Percentiles rank a stretch among this genome's conserved stretches.
phyloP scores from a whole-genome alignment of 2,113 vertebrate genomes.

The Delphinapterus leucas region DNA sequence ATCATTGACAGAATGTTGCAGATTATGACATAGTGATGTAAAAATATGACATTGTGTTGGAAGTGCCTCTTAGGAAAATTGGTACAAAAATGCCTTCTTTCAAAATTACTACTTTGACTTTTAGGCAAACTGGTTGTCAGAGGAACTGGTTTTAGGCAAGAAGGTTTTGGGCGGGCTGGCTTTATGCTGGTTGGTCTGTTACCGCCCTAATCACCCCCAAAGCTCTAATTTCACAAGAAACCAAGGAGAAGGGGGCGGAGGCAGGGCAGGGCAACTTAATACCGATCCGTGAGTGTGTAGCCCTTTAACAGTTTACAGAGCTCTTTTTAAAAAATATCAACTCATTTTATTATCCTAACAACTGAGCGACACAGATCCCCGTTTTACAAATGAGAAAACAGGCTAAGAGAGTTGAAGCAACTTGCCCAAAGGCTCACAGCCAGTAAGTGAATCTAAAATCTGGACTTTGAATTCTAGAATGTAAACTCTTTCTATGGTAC shows the following conservation, averaged over 20 bases:
- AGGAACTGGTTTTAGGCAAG: conserved; percentile 22
- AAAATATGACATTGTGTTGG: conserved; percentile 20
- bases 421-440: background rate
- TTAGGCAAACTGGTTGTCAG: conserved; percentile 51
- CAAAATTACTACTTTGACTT: conserved; percentile 63
- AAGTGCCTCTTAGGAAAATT: conserved; percentile 49
- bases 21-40: conserved; percentile 17
- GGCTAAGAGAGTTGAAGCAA: background rate
- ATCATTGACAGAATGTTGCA: conserved; percentile 4
- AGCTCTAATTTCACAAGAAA: conserved; percentile 46
- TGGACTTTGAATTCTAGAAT: background rate
- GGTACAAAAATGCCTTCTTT: conserved; percentile 50
- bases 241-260: background rate
- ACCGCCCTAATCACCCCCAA: background rate
- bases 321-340: background rate
- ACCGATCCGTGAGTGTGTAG: background rate
- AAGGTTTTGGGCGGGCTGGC: conserved; percentile 8
- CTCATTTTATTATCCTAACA: background rate
- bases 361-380: background rate
- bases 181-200: conserved; percentile 11
- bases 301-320: background rate
- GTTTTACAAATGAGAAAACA: conserved; percentile 12
- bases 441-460: background rate
- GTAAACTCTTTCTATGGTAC: background rate
- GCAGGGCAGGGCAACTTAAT: background rate